phyloP scores from a whole-genome alignment of 2,113 vertebrate species.

The Engystomops pustulosus region DNA sequence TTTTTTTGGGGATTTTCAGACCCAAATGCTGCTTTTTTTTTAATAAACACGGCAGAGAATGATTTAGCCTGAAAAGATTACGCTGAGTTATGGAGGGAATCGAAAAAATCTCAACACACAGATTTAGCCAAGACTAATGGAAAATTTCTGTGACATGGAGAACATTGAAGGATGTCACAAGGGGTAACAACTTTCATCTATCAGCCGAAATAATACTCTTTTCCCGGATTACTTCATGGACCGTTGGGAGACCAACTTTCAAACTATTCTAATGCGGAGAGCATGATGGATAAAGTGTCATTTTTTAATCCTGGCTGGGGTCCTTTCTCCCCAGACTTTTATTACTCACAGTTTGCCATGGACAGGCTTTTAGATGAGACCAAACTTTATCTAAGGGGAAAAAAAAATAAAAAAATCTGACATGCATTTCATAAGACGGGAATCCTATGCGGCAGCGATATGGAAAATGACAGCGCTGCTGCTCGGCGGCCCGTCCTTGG shows the following conservation, averaged over 20 bases:
- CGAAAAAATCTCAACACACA: constrained; percentile 53
- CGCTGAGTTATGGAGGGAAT: constrained; percentile 42
- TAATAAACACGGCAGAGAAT: constrained; percentile 43
- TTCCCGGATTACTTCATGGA: constrained; percentile 43
- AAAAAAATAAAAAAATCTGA: too few species aligned
- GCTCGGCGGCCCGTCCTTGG: background rate
- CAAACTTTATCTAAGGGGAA: constrained; percentile 24
- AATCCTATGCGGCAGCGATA: constrained; percentile 2
- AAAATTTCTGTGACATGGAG: constrained; percentile 50
- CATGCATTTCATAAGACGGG: constrained; percentile 34
- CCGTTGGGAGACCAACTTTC: constrained; percentile 52
- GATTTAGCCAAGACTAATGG: constrained; percentile 59
- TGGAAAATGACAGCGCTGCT: constrained; percentile 38
- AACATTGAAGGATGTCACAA: constrained; percentile 53
- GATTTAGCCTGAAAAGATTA: constrained; percentile 48
- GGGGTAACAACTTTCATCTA: constrained; percentile 50
- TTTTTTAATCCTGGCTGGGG: constrained; percentile 43
- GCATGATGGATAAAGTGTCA: constrained; percentile 52
- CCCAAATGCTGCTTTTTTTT: constrained; percentile 40
- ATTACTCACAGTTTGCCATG: constrained; percentile 16
- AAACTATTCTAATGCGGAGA: constrained; percentile 21
- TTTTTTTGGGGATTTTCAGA: constrained; percentile 24
- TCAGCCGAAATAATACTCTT: constrained; percentile 56
- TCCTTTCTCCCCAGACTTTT: constrained; percentile 35
- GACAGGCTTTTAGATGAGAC: constrained; percentile 24